These are phyloP conservation scores for Platalea minor DNA, from an alignment of 2,797 vertebrate genomes.

Conservation along the genomic window DNA sequence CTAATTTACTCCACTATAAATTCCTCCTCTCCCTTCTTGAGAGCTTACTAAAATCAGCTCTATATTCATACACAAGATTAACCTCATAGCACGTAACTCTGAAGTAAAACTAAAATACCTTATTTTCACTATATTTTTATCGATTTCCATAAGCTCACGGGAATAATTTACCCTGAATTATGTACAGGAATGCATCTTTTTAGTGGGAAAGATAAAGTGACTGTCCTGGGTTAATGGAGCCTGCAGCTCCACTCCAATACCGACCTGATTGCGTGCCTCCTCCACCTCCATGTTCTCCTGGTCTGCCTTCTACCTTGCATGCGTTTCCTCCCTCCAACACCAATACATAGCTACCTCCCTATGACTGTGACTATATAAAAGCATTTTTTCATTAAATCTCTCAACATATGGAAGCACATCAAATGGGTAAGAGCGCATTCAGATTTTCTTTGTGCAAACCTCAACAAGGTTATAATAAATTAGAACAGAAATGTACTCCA, in stretches of 20 bases:
- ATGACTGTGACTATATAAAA: not conserved
- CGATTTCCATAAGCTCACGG: not conserved
- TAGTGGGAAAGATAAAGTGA: not conserved
- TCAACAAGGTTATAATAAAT: not conserved
- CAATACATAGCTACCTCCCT: not conserved
- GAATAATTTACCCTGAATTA: not conserved
- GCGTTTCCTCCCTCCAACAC: not conserved
- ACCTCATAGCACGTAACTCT: not conserved
- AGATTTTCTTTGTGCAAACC: not conserved
- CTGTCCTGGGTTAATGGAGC: not conserved
- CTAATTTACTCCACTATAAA: not conserved
- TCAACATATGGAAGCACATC: not conserved
- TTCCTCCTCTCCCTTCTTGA: not conserved
- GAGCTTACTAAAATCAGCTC: not conserved
- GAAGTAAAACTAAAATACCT: not conserved
- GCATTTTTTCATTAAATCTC: not conserved
- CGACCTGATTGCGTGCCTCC: fast-evolving
- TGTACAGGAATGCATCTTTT: not conserved
- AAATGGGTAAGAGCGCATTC: not conserved
- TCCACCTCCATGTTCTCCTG: not conserved
- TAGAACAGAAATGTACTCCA: not conserved
- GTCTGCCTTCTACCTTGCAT: not conserved
- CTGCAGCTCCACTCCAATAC: not conserved
- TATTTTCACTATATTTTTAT: not conserved
- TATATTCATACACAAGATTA: not conserved